Evolutionary conservation across 1,140 invertebrate genomes (phyloP).

Genomic region (Steinernema khuongi): DNA sequence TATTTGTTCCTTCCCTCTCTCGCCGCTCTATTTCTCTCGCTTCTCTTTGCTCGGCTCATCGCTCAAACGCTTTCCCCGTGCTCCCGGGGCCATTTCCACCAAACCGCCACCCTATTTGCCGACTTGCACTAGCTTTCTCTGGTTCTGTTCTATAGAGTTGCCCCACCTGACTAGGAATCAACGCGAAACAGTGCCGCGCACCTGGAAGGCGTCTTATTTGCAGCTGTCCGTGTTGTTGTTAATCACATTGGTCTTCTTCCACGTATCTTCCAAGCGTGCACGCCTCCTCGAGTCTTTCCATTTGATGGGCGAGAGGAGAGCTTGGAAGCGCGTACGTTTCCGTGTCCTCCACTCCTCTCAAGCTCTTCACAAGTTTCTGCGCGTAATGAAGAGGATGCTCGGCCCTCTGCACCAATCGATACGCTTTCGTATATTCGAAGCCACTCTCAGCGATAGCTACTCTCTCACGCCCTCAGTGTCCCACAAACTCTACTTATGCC

Average conservation of each 20-base stretch:
- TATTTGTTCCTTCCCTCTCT: slow-evolving; percentile 10
- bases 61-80: background rate
- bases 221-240: too few relatives aligned
- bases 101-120: slow-evolving; percentile 10
- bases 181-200: too few relatives aligned
- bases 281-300: too few relatives aligned
- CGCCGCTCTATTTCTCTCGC: background rate
- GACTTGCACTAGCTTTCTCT: background rate
- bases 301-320: too few relatives aligned
- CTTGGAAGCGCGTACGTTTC: too few relatives aligned
- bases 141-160: background rate
- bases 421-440: background rate
- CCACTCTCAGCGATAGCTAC: background rate
- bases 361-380: background rate
- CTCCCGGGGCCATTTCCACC: slow-evolving; percentile 11
- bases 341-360: too few relatives aligned
- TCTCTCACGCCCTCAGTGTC: background rate
- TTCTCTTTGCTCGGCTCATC: background rate
- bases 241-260: too few relatives aligned
- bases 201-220: too few relatives aligned
- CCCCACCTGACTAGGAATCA: background rate
- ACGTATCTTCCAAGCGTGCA: too few relatives aligned
- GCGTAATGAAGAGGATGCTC: background rate
- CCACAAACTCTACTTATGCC: too few relatives aligned
- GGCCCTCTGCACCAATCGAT: slow-evolving; percentile 9